Evolutionary conservation across 1,140 invertebrate genomes (phyloP), one percentile per base, ranked within the genome.

Genomic region (fruit fly (Drosophila melanogaster)): DNA sequence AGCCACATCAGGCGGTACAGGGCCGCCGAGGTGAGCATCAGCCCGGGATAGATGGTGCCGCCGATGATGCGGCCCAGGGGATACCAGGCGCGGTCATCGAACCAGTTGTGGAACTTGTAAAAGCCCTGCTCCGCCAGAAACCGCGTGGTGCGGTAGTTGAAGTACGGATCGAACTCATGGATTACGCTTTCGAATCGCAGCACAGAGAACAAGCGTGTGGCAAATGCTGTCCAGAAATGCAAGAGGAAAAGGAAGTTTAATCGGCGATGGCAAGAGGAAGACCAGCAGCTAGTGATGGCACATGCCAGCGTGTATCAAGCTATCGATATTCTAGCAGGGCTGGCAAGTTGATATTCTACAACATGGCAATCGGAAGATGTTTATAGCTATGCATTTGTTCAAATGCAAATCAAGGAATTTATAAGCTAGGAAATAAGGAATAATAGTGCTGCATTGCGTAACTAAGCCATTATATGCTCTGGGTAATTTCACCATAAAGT

Each of bases 111-210:
- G 93, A 99, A 99, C 65, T 96, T 96, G 93, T 99, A 99, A 92
- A 99, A 99, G 3, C 98, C 98, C 93, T 99, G 96, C 92, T 99
- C 98, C 4, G 97, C 95, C 55, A 99, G 93, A 92, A 96, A 99
- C 77, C 97, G 96, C 11, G 98, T 99, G 38, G 98, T 99, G 83
- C 98, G 95, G 92, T 99, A 99, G 93, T 99, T 99, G 92, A 99
- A 99, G 92, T 99, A 99, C 1, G 98, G 98, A 96, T 99, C 98
- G 93, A 99, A 99, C 93, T 99, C 98, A 93, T 99, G 98, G 84
- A 99, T 99, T 5, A 99, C 98, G 93, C 97, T 98, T 93, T 99
- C 98, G 93, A 98, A 99, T 47, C 98, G 94, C 55, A 99, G 93
- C n/a, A 99, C 98, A 19, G 98, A 99, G 92, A 99, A 99, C 15